Conservation (phyloP, 2,888 invertebrate species). For the Lasioglossum oenotherae region DNA sequence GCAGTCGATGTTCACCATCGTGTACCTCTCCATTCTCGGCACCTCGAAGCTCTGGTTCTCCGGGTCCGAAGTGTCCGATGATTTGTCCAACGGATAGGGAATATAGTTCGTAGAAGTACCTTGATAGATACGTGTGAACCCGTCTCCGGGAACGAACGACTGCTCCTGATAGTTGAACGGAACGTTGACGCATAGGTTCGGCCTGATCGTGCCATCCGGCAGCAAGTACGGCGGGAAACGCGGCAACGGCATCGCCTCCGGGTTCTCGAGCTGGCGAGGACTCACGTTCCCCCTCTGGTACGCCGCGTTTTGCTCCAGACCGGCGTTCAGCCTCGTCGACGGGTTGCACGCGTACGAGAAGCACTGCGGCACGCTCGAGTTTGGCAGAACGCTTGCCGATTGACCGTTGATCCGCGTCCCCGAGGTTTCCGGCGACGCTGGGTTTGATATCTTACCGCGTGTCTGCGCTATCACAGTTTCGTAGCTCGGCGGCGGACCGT, state of each 20-base stretch:
- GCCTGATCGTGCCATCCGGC: slow-evolving; percentile 51
- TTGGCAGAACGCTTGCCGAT: slow-evolving; percentile 58
- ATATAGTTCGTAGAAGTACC: slow-evolving; percentile 53
- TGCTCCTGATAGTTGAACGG: slow-evolving; percentile 62
- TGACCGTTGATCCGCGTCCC: slow-evolving; percentile 46
- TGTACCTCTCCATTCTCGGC: slow-evolving; percentile 39
- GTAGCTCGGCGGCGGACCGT: slow-evolving; percentile 85
- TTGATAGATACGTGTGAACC: slow-evolving; percentile 58
- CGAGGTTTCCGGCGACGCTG: slow-evolving; percentile 77
- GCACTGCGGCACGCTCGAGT: slow-evolving; percentile 70
- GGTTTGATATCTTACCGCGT: slow-evolving; percentile 78
- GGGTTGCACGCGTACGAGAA: slow-evolving; percentile 75
- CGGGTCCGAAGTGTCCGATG: slow-evolving; percentile 59
- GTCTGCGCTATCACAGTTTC: slow-evolving; percentile 84
- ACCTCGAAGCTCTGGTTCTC: slow-evolving; percentile 57
- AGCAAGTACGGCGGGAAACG: slow-evolving; percentile 68
- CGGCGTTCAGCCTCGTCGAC: slow-evolving; percentile 59
- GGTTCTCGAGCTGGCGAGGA: slow-evolving; percentile 63
- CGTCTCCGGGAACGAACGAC: slow-evolving; percentile 45
- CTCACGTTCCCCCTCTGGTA: slow-evolving; percentile 59
- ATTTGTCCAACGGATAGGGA: slow-evolving; percentile 58
- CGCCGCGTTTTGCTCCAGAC: slow-evolving; percentile 35
- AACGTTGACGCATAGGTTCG: slow-evolving; percentile 60
- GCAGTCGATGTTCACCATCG: slow-evolving; percentile 38
- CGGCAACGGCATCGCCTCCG: slow-evolving; percentile 56